Conservation (phyloP, 1,140 invertebrate genomes). For the Tetramorium simillimum region DNA sequence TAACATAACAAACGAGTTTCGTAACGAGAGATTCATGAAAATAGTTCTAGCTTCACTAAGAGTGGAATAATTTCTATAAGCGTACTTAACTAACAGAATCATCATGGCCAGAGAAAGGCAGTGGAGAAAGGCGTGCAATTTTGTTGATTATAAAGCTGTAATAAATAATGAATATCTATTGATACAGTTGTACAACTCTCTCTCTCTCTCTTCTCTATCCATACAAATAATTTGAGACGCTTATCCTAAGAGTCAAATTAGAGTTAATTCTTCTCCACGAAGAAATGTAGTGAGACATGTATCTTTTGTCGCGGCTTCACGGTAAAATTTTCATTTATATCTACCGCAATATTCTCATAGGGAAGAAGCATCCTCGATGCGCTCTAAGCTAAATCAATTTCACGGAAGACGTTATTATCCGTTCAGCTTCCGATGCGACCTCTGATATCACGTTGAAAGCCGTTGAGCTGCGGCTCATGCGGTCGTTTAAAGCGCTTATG, state of each 20-base stretch:
- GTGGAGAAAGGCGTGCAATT: background rate
- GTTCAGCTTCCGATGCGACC: background rate
- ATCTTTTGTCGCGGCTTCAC: background rate
- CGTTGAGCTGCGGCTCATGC: background rate
- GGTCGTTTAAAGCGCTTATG: conserved; percentile 28
- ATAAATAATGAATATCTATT: background rate
- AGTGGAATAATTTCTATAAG: background rate
- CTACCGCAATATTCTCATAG: background rate
- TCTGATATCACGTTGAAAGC: conserved; percentile 11
- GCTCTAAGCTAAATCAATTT: background rate
- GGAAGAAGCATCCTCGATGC: background rate
- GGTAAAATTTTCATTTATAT: background rate
- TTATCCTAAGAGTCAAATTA: background rate
- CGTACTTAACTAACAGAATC: background rate
- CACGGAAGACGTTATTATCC: background rate
- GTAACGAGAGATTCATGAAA: conserved; percentile 7
- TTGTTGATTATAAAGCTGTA: background rate
- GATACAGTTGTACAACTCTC: background rate
- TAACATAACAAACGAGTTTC: background rate
- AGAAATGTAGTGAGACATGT: background rate
- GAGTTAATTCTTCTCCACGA: background rate
- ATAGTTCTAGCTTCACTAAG: background rate
- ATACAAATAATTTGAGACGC: background rate
- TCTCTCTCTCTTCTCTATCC: too few species aligned
- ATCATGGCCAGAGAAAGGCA: background rate